Percentiles rank a stretch among this genome's conserved stretches.
Conservation (phyloP, 2,797 vertebrate genomes). For the Argentina silus region DNA sequence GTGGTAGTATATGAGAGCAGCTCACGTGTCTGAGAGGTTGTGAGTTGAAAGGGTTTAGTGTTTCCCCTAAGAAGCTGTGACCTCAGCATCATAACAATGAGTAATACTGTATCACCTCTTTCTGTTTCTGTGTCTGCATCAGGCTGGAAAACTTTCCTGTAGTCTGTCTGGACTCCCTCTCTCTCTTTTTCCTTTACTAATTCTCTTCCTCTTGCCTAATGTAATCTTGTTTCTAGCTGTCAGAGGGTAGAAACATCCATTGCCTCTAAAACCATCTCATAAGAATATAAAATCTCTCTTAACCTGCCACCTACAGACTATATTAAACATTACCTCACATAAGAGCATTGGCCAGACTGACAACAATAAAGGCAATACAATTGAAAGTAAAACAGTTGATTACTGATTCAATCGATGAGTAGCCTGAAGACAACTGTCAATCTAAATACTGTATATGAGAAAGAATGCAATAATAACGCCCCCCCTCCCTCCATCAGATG, state of each 20-base stretch:
- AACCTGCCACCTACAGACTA: no score
- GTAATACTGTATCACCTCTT: conserved; percentile 1
- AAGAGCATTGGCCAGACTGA: no score
- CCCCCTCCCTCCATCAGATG: conserved; percentile 75
- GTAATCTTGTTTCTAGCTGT: no score
- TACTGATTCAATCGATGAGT: no score
- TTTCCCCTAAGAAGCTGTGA: conserved; percentile 22
- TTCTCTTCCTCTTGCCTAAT: not conserved
- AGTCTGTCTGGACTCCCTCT: not conserved
- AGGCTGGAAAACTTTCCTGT: not conserved
- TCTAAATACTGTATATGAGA: no score
- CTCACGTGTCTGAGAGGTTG: not conserved
- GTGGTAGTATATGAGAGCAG: conserved; percentile 13
- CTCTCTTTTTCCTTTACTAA: not conserved
- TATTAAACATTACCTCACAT: no score
- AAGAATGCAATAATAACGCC: not conserved
- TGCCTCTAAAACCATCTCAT: no score
- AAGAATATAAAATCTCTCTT: no score
- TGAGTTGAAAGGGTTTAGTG: not conserved
- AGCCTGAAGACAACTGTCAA: no score
- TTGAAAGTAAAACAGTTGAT: no score
- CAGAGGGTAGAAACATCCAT: no score
- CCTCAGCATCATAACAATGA: conserved; percentile 20
- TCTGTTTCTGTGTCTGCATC: not conserved
- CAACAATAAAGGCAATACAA: no score